phyloP scores from a whole-genome alignment of 2,113 vertebrate species.

The Dicaeum eximium region DNA sequence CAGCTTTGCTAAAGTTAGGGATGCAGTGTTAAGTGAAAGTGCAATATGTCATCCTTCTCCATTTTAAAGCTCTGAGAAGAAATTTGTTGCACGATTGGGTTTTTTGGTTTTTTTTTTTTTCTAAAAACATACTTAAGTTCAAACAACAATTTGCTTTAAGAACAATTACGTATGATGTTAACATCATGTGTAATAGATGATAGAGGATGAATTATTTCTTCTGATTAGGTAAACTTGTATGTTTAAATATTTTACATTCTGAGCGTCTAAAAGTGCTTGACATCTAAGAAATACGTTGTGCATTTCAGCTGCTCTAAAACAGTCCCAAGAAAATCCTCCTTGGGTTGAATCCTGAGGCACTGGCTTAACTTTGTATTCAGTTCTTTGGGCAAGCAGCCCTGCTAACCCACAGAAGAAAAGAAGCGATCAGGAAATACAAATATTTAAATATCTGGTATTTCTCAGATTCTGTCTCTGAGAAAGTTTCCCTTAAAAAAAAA shows the following conservation, averaged over 20 bases:
- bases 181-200: background rate
- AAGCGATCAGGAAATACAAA: background rate
- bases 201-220: background rate
- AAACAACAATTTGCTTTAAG: background rate
- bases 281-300: background rate
- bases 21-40: background rate
- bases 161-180: background rate
- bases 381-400: background rate
- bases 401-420: background rate
- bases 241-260: background rate
- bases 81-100: background rate
- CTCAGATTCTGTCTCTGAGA: background rate
- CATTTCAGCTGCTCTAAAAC: background rate
- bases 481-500: background rate
- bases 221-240: background rate
- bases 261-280: background rate
- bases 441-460: background rate
- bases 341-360: background rate
- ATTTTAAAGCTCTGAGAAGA: background rate
- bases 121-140: background rate
- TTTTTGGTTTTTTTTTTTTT: background rate
- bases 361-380: background rate
- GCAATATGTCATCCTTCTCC: background rate
- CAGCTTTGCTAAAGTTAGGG: background rate
- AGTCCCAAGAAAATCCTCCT: background rate